Evolutionary conservation across 1,140 invertebrate species (phyloP).

Genomic region (Lordiphosa collinella): DNA sequence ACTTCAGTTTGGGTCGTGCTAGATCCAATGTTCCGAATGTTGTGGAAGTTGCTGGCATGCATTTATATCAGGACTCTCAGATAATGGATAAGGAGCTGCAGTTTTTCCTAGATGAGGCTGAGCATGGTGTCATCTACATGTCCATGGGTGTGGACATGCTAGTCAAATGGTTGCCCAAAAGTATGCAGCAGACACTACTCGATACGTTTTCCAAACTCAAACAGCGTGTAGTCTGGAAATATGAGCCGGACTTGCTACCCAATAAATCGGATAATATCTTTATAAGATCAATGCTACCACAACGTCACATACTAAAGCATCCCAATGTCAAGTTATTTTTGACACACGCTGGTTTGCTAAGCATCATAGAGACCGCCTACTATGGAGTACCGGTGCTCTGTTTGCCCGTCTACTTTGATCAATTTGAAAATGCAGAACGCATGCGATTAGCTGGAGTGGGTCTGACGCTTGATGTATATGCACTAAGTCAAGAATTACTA

Average conservation of each 20-base stretch:
- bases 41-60: conserved; percentile 82
- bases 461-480: conserved; percentile 6
- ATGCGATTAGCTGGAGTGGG: conserved; percentile 81
- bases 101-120: conserved; percentile 81
- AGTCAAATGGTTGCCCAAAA: conserved; percentile 79
- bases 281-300: conserved; percentile 81
- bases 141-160: conserved; percentile 83
- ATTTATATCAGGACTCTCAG: conserved; percentile 73
- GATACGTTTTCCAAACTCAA: conserved; percentile 30
- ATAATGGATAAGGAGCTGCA: conserved; percentile 67
- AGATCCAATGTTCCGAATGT: conserved; percentile 67
- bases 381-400: conserved; percentile 39
- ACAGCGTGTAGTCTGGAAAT: conserved; percentile 81
- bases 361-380: conserved; percentile 80
- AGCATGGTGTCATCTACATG: conserved; percentile 82
- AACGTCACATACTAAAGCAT: conserved; percentile 80
- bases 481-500: conserved; percentile 5
- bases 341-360: conserved; percentile 81
- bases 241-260: conserved; percentile 44
- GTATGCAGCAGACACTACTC: conserved; percentile 62
- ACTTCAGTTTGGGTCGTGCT: conserved; percentile 58
- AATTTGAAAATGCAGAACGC: conserved; percentile 40
- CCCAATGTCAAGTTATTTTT: conserved; percentile 81
- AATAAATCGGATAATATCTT: conserved; percentile 82
- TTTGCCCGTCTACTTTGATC: conserved; percentile 50